Evolutionary conservation across 1,140 invertebrate genomes (phyloP).

Genomic region (Drosophila nebulosa): DNA sequence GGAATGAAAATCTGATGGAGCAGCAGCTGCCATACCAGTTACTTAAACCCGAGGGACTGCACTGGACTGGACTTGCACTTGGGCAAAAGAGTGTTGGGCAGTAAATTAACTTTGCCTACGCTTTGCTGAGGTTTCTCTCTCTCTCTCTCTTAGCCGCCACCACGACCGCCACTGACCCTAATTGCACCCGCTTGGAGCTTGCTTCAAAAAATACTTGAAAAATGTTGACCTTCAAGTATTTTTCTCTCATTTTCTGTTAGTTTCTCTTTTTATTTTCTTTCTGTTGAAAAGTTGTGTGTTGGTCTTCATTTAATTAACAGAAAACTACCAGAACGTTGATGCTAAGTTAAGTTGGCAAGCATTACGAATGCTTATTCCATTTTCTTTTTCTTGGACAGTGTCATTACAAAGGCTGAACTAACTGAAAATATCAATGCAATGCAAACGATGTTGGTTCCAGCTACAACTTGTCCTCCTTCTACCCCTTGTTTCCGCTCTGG

Average conservation of each 20-base stretch:
- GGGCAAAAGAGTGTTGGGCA: slow-evolving; percentile 34
- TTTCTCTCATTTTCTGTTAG: slow-evolving; percentile 8
- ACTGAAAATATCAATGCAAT: slow-evolving; percentile 13
- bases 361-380: not conserved
- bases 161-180: slow-evolving; percentile 27
- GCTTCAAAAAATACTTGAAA: slow-evolving; percentile 43
- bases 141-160: not conserved
- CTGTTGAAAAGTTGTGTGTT: not conserved
- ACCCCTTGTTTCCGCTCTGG: not conserved
- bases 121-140: slow-evolving; percentile 50
- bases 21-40: slow-evolving; percentile 26
- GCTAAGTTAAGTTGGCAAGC: not conserved
- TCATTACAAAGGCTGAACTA: not conserved
- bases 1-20: not conserved
- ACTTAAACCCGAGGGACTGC: slow-evolving; percentile 34
- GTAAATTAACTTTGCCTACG: slow-evolving; percentile 67
- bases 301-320: slow-evolving; percentile 64
- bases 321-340: not conserved
- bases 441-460: not conserved
- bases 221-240: slow-evolving; percentile 71
- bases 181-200: slow-evolving; percentile 50
- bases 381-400: not conserved
- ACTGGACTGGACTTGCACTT: slow-evolving; percentile 12
- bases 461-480: not conserved
- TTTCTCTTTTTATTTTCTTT: not conserved